These are phyloP conservation scores for Ptychochromis oligacanthus DNA, from an alignment of 2,113 vertebrate genomes.

Conservation along the genomic window DNA sequence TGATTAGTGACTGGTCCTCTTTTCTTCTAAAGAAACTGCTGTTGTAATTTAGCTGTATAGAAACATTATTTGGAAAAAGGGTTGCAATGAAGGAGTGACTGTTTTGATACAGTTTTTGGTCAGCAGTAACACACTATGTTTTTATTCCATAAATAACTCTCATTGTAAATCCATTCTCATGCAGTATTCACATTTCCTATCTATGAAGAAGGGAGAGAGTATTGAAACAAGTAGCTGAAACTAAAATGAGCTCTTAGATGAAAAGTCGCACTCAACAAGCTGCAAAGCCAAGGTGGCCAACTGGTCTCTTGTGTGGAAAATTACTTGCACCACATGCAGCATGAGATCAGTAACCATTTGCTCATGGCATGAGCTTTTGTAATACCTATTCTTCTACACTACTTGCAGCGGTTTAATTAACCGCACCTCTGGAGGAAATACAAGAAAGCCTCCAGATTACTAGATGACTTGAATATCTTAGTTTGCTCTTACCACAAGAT, in stretches of 20 bases:
- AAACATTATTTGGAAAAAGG: too few species aligned
- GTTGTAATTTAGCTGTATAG: too few species aligned
- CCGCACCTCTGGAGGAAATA: background rate
- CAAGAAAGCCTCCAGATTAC: background rate
- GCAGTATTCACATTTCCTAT: background rate
- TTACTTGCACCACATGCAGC: background rate
- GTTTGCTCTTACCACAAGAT: slow-evolving; percentile 7
- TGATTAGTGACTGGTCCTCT: too few species aligned
- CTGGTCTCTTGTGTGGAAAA: background rate
- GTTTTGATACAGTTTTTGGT: background rate
- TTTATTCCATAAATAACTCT: background rate
- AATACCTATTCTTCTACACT: background rate
- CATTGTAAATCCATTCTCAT: background rate
- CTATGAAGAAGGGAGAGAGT: background rate
- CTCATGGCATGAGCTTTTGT: background rate
- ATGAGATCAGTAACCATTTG: background rate
- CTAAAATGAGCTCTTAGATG: background rate
- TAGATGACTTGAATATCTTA: background rate
- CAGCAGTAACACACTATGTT: background rate
- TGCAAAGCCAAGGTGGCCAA: background rate
- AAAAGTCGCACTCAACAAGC: background rate
- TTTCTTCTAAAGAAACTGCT: too few species aligned
- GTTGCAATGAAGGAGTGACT: background rate
- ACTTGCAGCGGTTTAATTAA: background rate
- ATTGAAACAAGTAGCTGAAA: background rate